Evolutionary conservation across 2,888 invertebrate species (phyloP).

Genomic region (Amphipyra tragopoginis): DNA sequence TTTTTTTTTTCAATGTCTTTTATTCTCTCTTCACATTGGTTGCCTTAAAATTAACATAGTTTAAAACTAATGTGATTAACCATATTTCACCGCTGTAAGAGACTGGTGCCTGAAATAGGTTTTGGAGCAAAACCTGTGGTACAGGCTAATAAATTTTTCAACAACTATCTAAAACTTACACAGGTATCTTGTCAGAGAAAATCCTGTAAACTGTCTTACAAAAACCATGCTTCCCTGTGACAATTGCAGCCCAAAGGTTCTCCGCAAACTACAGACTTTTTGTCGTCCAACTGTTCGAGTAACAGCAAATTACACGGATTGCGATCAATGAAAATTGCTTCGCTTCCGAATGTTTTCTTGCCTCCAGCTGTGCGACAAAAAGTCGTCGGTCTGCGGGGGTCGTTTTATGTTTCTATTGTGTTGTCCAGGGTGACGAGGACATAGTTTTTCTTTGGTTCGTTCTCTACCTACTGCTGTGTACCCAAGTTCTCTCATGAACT

Average conservation of each 20-base stretch:
- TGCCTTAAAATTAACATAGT: too few relatives aligned
- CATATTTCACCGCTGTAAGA: too few relatives aligned
- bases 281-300: background rate
- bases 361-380: conserved; percentile 30
- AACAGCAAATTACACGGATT: conserved; percentile 13
- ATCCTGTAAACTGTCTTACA: background rate
- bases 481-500: background rate
- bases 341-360: conserved; percentile 25
- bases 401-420: conserved; percentile 29
- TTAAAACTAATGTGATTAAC: too few relatives aligned
- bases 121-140: too few relatives aligned
- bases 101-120: too few relatives aligned
- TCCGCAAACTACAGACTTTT: conserved; percentile 18
- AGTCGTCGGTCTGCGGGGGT: conserved; percentile 10
- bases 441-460: background rate
- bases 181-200: too few relatives aligned
- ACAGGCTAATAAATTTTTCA: too few relatives aligned
- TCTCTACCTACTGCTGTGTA: background rate
- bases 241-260: background rate
- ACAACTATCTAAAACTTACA: too few relatives aligned
- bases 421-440: conserved; percentile 2
- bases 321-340: conserved; percentile 38
- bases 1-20: too few relatives aligned
- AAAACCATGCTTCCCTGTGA: background rate
- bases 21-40: too few relatives aligned